Evolutionary conservation across 2,888 invertebrate genomes (phyloP).

Genomic region (Tupiocoris notatus): DNA sequence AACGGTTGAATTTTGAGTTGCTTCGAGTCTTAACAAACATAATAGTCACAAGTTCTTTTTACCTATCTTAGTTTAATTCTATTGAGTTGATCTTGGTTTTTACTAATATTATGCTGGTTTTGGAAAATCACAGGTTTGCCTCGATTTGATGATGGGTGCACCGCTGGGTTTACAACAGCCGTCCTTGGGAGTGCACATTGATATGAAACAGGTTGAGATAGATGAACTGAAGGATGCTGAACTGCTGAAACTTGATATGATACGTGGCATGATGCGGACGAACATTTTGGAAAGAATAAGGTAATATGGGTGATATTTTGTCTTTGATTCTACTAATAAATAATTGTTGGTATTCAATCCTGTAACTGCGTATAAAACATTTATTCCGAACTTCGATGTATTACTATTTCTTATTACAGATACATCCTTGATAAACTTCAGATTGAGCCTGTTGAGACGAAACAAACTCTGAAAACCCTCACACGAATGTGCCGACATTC

Average conservation of each 20-base stretch:
- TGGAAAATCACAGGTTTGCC: slow-evolving; percentile 58
- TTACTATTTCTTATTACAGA: slow-evolving; percentile 56
- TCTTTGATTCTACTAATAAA: too few species aligned
- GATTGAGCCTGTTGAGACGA: slow-evolving; percentile 70
- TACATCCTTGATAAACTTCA: slow-evolving; percentile 71
- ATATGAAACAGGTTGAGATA: slow-evolving; percentile 56
- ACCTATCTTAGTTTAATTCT: too few species aligned
- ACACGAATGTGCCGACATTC: slow-evolving; percentile 78
- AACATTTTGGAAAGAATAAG: slow-evolving; percentile 67
- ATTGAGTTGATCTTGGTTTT: too few species aligned
- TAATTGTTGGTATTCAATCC: too few species aligned
- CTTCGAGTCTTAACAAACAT: too few species aligned
- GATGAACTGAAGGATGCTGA: slow-evolving; percentile 81
- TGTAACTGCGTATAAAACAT: too few species aligned
- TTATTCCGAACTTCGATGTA: too few species aligned
- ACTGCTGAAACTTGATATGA: slow-evolving; percentile 77
- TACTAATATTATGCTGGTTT: too few species aligned
- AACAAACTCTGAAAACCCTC: slow-evolving; percentile 74
- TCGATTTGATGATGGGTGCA: slow-evolving; percentile 68
- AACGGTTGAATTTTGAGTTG: too few species aligned
- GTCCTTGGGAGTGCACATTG: slow-evolving; percentile 54
- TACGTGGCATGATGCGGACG: slow-evolving; percentile 70
- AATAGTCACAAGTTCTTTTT: too few species aligned
- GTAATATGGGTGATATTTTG: too few species aligned
- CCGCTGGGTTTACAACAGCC: slow-evolving; percentile 67